Conservation (phyloP, 2,888 invertebrate genomes). For the Drosophila mercatorum region DNA sequence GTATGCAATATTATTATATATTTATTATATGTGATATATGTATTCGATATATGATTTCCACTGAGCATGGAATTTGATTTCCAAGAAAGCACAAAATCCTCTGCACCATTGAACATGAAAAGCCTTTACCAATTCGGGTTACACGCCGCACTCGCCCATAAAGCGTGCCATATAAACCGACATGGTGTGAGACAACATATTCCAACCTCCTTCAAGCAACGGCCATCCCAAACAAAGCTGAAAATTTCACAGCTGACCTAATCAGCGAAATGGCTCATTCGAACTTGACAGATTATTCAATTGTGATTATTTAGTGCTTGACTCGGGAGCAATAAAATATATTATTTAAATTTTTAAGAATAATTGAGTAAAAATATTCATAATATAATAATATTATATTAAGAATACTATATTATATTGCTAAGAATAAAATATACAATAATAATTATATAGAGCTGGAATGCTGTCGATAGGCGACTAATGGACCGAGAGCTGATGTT, state of each 20-base stretch:
- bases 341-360: background rate
- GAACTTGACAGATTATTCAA: background rate
- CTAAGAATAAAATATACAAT: too few species aligned
- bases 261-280: conserved; percentile 3
- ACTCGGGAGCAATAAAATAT: background rate
- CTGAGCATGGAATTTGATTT: conserved; percentile 33
- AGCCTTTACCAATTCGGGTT: conserved; percentile 23
- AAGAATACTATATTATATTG: too few species aligned
- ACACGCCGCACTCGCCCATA: conserved; percentile 17
- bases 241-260: conserved; percentile 2
- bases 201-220: background rate
- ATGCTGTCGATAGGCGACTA: background rate
- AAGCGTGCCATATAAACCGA: conserved; percentile 30
- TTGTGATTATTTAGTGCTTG: background rate
- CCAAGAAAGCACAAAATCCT: conserved; percentile 19
- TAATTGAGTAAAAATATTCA: too few species aligned
- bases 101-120: conserved; percentile 20
- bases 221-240: background rate
- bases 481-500: background rate
- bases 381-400: too few species aligned
- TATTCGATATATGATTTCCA: conserved; percentile 20
- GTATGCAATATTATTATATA: conserved; percentile 14
- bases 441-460: background rate
- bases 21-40: conserved; percentile 31
- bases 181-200: background rate